phyloP scores from a whole-genome alignment of 2,113 vertebrate species.

The Neoarius graeffei region DNA sequence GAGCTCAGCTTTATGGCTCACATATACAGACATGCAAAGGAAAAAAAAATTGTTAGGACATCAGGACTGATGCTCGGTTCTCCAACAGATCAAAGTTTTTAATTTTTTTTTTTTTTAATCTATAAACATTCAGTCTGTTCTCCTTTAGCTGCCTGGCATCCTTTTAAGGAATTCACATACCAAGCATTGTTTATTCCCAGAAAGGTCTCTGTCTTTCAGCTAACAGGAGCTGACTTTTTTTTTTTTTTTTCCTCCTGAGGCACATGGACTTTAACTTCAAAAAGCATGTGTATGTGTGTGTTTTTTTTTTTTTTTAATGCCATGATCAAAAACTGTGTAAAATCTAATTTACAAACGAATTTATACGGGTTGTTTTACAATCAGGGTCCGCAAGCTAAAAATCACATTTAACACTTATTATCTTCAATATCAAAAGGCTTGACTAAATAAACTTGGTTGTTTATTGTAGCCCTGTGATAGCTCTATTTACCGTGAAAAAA shows the following conservation, averaged over 20 bases:
- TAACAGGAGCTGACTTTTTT: not conserved
- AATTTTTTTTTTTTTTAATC: not conserved
- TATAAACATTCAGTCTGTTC: not conserved
- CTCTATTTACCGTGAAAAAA: no score
- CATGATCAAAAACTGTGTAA: not conserved
- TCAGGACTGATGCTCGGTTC: not conserved
- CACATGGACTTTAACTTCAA: not conserved
- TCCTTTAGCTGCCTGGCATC: not conserved
- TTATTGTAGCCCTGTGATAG: no score
- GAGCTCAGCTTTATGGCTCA: constrained; percentile 33
- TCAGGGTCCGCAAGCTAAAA: no score
- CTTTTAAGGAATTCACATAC: not conserved
- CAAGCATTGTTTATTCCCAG: not conserved
- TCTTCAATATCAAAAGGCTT: no score
- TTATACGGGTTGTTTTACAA: no score
- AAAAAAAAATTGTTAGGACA: not conserved
- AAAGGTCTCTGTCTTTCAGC: not conserved
- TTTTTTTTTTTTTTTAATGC: not conserved
- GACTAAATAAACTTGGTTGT: no score
- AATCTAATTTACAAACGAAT: not conserved
- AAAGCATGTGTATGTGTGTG: no score
- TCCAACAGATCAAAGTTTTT: constrained; percentile 35
- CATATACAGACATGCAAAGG: constrained; percentile 43
- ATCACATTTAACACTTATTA: no score
- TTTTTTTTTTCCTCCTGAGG: not conserved